phyloP scores from a whole-genome alignment of 2,888 invertebrate species.

The Folsomia candida region DNA sequence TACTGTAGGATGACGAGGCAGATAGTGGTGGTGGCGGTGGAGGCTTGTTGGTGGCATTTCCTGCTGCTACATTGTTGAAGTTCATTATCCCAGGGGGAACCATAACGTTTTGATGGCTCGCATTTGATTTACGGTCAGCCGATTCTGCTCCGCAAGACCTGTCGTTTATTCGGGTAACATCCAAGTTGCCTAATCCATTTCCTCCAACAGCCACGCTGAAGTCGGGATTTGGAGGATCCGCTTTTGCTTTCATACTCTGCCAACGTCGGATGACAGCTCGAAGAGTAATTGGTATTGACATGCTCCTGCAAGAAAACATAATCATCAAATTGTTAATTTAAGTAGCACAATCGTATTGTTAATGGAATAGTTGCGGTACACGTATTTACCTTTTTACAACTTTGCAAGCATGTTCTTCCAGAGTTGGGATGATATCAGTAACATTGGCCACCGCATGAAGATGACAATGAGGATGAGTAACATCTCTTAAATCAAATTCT shows the following conservation, averaged over 20 bases:
- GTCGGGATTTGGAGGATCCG: conserved; percentile 46
- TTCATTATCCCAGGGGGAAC: conserved; percentile 16
- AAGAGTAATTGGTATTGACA: conserved; percentile 90
- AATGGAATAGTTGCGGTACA: too few relatives aligned
- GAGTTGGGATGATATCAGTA: conserved; percentile 48
- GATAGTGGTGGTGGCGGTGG: conserved; percentile 13
- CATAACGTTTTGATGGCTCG: conserved; percentile 20
- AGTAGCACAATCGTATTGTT: too few relatives aligned
- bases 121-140: conserved; percentile 9
- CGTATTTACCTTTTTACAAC: conserved; percentile 75
- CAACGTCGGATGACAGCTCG: conserved; percentile 81
- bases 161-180: conserved; percentile 2
- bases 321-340: conserved; percentile 18
- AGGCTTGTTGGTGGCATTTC: conserved; percentile 10
- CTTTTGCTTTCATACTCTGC: conserved; percentile 67
- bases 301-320: conserved; percentile 59
- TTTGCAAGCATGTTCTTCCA: conserved; percentile 55
- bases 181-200: conserved; percentile 12
- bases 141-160: conserved; percentile 42
- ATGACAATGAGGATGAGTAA: conserved; percentile 73
- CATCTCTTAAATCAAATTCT: conserved; percentile 80
- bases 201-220: conserved; percentile 35
- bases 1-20: conserved; percentile 34
- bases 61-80: not conserved
- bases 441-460: conserved; percentile 59